Evolutionary conservation across 2,113 vertebrate species (phyloP).

Genomic region (Thinocorus orbignyianus): DNA sequence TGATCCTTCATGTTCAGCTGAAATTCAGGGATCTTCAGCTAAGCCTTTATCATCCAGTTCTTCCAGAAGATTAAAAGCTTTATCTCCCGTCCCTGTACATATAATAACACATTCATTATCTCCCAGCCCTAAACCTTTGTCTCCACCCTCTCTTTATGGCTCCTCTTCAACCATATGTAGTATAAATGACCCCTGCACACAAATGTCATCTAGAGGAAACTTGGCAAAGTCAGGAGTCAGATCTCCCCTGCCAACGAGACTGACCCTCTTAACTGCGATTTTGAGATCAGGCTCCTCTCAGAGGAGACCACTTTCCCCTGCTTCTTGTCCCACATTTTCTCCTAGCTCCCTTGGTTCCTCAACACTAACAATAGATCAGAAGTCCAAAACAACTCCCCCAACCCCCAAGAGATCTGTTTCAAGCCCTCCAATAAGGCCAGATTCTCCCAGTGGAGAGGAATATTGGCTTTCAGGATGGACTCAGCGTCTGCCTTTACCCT

Average conservation of each 20-base stretch:
- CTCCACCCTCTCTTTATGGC: slow-evolving; percentile 70
- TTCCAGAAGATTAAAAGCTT: slow-evolving; percentile 70
- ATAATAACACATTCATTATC: slow-evolving; percentile 81
- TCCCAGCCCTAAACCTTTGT: slow-evolving; percentile 82
- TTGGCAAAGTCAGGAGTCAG: slow-evolving; percentile 59
- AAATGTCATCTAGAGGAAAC: slow-evolving; percentile 63
- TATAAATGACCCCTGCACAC: slow-evolving; percentile 60
- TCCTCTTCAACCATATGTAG: slow-evolving; percentile 80
- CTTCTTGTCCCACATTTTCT: slow-evolving; percentile 80
- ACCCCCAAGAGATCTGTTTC: slow-evolving; percentile 68
- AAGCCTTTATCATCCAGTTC: slow-evolving; percentile 59
- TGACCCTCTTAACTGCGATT: slow-evolving; percentile 92
- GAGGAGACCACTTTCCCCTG: slow-evolving; percentile 62
- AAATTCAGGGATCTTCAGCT: slow-evolving; percentile 63
- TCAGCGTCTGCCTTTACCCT: neutral
- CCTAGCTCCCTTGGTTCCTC: slow-evolving; percentile 76
- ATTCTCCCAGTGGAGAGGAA: slow-evolving; percentile 40
- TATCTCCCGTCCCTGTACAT: slow-evolving; percentile 80
- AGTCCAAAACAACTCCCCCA: slow-evolving; percentile 57
- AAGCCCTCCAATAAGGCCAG: slow-evolving; percentile 32
- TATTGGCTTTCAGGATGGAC: slow-evolving; percentile 1
- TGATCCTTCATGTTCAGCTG: slow-evolving; percentile 22
- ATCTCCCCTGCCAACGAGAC: slow-evolving; percentile 81
- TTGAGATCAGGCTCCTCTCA: slow-evolving; percentile 84
- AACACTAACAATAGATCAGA: slow-evolving; percentile 64